phyloP scores from a whole-genome alignment of 2,113 vertebrate genomes.

The Meleagris gallopavo region DNA sequence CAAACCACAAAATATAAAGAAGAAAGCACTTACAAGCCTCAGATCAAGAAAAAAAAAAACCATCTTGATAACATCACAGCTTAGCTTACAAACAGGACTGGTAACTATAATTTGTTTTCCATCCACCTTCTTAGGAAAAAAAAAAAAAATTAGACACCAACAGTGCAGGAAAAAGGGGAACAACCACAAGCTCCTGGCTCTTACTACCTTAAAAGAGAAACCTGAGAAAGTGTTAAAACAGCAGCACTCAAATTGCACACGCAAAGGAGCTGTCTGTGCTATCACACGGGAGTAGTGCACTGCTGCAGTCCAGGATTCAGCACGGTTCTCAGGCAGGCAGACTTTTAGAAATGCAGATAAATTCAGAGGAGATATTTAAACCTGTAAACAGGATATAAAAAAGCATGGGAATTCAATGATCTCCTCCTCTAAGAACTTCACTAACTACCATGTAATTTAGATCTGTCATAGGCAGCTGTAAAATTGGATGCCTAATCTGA shows the following conservation, averaged over 20 bases:
- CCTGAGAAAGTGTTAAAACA: not conserved
- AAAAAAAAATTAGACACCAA: not conserved
- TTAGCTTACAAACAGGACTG: not conserved
- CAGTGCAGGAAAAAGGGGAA: not conserved
- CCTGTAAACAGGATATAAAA: not conserved
- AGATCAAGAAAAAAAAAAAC: not conserved
- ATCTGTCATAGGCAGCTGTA: not conserved
- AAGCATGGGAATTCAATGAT: not conserved
- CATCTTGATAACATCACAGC: not conserved
- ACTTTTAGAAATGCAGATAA: constrained; percentile 9
- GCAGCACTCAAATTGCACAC: not conserved
- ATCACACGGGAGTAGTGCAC: not conserved
- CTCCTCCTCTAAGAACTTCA: not conserved
- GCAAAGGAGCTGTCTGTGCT: not conserved
- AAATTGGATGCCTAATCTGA: not conserved
- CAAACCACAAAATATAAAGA: not conserved
- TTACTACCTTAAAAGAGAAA: not conserved
- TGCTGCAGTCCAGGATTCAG: not conserved
- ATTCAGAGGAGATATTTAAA: not conserved
- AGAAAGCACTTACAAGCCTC: not conserved
- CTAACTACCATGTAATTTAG: not conserved
- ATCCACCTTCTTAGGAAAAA: not conserved
- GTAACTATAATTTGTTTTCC: not conserved
- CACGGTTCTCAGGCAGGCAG: not conserved
- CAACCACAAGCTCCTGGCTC: not conserved